phyloP scores from a whole-genome alignment of 2,888 invertebrate genomes.

The Cecidostiba fungosa region DNA sequence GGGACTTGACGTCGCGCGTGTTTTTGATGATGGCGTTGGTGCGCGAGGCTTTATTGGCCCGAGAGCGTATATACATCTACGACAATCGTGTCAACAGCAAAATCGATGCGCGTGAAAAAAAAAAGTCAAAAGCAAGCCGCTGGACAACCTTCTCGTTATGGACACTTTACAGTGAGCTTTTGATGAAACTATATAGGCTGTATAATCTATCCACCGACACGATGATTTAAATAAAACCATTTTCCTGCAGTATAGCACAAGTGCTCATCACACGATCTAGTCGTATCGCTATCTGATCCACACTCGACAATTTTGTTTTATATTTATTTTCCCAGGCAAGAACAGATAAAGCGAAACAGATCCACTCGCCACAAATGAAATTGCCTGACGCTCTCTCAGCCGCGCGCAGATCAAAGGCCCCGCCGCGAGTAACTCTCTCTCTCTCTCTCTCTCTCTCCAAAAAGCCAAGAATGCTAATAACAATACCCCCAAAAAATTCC shows the following conservation, averaged over 20 bases:
- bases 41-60: constrained; percentile 49
- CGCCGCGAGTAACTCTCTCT: background rate
- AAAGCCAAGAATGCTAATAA: constrained; percentile 26
- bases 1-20: constrained; percentile 44
- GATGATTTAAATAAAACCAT: too few species aligned
- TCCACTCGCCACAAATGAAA: background rate
- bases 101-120: constrained; percentile 71
- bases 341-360: background rate
- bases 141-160: too few species aligned
- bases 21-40: constrained; percentile 55
- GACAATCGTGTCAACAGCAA: constrained; percentile 71
- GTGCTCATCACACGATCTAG: background rate
- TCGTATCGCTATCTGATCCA: too few species aligned
- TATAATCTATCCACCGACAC: too few species aligned
- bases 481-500: constrained; percentile 27
- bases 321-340: background rate
- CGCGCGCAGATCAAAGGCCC: background rate
- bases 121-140: constrained; percentile 56
- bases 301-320: background rate
- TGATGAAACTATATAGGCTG: too few species aligned
- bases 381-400: background rate
- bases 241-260: too few species aligned
- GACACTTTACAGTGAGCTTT: too few species aligned
- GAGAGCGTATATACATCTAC: background rate
- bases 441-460: too few species aligned